Conservation (phyloP, 1,140 invertebrate genomes). For the Battus philenor region DNA sequence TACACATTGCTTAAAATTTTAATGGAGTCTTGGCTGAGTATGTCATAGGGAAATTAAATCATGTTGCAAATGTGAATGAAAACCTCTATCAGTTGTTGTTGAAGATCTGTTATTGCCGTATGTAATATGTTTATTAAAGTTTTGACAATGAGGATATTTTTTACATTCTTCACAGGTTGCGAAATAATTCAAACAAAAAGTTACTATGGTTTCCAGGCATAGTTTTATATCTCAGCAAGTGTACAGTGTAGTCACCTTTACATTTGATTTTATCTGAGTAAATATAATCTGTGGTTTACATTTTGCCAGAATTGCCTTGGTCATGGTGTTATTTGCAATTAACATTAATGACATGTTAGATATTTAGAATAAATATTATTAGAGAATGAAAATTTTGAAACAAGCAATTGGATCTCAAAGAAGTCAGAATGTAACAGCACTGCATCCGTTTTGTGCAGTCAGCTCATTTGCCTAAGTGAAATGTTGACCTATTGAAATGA, state of each 20-base stretch:
- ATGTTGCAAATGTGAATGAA: not conserved
- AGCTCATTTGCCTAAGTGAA: slow-evolving; percentile 42
- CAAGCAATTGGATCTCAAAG: slow-evolving; percentile 43
- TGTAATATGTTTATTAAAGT: not conserved
- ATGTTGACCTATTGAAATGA: slow-evolving; percentile 39
- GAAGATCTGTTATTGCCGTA: not conserved
- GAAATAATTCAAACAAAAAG: too few species aligned
- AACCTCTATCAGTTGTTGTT: not conserved
- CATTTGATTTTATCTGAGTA: not conserved
- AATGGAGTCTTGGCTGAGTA: not conserved
- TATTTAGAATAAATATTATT: slow-evolving; percentile 29
- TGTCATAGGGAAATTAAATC: not conserved
- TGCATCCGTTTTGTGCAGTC: slow-evolving; percentile 32
- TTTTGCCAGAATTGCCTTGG: slow-evolving; percentile 48
- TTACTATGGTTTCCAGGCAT: too few species aligned
- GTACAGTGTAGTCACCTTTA: slow-evolving; percentile 3
- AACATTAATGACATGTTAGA: slow-evolving; percentile 25
- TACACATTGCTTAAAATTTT: not conserved
- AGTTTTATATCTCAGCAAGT: too few species aligned
- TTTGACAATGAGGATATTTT: too few species aligned
- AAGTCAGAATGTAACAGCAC: slow-evolving; percentile 41
- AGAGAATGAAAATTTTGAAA: slow-evolving; percentile 15
- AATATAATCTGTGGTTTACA: not conserved
- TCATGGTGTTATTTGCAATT: slow-evolving; percentile 30
- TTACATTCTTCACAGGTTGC: too few species aligned